Conservation (phyloP, 2,888 invertebrate species). For the Cyclophora albipunctata region DNA sequence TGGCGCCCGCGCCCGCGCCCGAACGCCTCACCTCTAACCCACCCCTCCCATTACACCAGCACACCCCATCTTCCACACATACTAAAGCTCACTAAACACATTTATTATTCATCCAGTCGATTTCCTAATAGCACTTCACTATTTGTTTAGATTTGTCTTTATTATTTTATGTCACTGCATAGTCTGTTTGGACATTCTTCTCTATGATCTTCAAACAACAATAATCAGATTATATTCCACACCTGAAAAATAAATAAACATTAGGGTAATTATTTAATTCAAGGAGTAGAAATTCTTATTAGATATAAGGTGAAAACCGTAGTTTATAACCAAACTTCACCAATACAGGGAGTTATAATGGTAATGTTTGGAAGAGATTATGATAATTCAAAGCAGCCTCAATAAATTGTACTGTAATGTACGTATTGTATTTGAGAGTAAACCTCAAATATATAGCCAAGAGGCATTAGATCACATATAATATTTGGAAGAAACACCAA, state of each 20-base stretch:
- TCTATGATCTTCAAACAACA: slow-evolving; percentile 4
- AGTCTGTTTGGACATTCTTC: slow-evolving; percentile 15
- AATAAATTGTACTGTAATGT: too few species aligned
- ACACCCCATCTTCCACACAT: slow-evolving; percentile 44
- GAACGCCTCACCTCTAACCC: slow-evolving; percentile 74
- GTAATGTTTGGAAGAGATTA: neutral
- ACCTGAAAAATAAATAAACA: slow-evolving; percentile 6
- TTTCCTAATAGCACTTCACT: slow-evolving; percentile 14
- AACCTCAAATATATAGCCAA: too few species aligned
- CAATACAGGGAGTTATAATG: too few species aligned
- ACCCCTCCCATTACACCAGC: slow-evolving; percentile 69
- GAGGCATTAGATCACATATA: too few species aligned
- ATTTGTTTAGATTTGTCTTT: slow-evolving; percentile 14
- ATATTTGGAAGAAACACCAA: too few species aligned
- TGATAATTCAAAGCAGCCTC: too few species aligned
- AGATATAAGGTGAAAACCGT: too few species aligned
- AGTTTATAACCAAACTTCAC: too few species aligned
- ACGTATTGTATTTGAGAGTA: too few species aligned
- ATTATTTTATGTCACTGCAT: slow-evolving; percentile 18
- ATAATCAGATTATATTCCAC: slow-evolving; percentile 1
- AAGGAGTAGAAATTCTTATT: too few species aligned
- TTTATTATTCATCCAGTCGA: slow-evolving; percentile 32
- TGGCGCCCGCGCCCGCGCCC: slow-evolving; percentile 74
- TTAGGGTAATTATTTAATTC: neutral
- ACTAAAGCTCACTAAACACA: slow-evolving; percentile 40